Conservation (phyloP, 2,888 invertebrate species). For the Ennomos fuscantarius region DNA sequence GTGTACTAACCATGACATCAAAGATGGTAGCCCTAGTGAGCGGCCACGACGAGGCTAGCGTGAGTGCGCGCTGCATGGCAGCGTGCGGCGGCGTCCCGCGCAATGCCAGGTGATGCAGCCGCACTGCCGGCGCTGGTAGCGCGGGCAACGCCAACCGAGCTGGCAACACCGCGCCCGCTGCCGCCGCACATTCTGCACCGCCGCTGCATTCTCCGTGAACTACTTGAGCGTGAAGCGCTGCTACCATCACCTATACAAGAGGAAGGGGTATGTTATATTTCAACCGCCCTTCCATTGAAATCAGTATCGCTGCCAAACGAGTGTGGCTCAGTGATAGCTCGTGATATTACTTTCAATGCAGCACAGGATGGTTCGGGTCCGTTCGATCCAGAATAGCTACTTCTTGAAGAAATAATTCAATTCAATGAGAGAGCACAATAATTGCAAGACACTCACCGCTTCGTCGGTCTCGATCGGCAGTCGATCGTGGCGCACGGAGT, state of each 20-base stretch:
- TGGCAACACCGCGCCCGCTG: slow-evolving; percentile 92
- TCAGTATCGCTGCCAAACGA: too few species aligned
- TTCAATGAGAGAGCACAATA: too few species aligned
- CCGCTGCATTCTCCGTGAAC: slow-evolving; percentile 94
- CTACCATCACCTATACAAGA: slow-evolving; percentile 91
- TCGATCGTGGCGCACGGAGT: slow-evolving; percentile 94
- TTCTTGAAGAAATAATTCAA: too few species aligned
- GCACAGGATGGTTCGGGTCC: too few species aligned
- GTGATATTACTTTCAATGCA: too few species aligned
- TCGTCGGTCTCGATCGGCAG: slow-evolving; percentile 97
- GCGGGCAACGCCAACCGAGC: slow-evolving; percentile 92
- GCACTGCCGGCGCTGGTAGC: slow-evolving; percentile 93
- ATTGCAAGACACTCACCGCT: slow-evolving; percentile 88
- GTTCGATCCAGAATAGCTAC: too few species aligned
- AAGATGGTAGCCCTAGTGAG: slow-evolving; percentile 96
- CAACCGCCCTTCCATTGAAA: too few species aligned
- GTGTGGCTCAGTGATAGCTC: too few species aligned
- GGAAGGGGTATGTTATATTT: too few species aligned
- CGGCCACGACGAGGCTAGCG: slow-evolving; percentile 97
- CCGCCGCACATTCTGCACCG: slow-evolving; percentile 88
- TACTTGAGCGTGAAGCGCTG: slow-evolving; percentile 96
- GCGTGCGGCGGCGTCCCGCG: slow-evolving; percentile 94
- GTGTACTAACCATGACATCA: slow-evolving; percentile 93
- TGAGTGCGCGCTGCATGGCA: slow-evolving; percentile 96
- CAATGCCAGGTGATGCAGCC: slow-evolving; percentile 95